Conservation (phyloP, 2,888 invertebrate species). For the Pachymerium ferrugineum region DNA sequence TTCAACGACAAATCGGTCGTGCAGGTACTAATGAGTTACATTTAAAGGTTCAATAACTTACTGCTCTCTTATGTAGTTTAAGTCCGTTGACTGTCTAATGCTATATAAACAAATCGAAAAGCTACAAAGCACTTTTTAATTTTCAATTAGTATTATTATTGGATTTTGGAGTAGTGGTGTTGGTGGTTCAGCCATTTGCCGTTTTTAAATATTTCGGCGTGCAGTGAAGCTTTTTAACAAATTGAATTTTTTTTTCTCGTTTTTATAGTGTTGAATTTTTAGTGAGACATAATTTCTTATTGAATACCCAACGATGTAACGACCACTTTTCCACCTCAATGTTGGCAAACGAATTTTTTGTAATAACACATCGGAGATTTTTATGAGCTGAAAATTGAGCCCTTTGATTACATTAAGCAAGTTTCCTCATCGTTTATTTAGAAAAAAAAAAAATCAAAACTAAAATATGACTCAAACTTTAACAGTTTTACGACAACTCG, state of each 20-base stretch:
- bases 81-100: constrained; percentile 9
- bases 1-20: too few species aligned
- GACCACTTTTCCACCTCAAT: background rate
- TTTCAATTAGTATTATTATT: too few species aligned
- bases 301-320: too few species aligned
- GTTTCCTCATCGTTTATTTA: background rate
- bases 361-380: background rate
- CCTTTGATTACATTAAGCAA: background rate
- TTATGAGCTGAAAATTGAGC: background rate
- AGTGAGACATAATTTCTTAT: too few species aligned
- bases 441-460: background rate
- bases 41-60: background rate
- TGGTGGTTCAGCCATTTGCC: too few species aligned
- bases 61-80: background rate
- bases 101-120: too few species aligned
- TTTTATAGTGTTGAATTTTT: too few species aligned
- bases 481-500: constrained; percentile 17
- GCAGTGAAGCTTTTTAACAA: too few species aligned
- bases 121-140: too few species aligned
- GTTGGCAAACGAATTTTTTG: constrained; percentile 1
- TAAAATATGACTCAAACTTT: background rate
- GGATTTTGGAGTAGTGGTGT: too few species aligned
- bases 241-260: background rate
- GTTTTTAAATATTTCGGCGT: too few species aligned
- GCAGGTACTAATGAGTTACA: too few species aligned